Conservation (phyloP, 2,797 vertebrate species). For the Valencia hispanica region DNA sequence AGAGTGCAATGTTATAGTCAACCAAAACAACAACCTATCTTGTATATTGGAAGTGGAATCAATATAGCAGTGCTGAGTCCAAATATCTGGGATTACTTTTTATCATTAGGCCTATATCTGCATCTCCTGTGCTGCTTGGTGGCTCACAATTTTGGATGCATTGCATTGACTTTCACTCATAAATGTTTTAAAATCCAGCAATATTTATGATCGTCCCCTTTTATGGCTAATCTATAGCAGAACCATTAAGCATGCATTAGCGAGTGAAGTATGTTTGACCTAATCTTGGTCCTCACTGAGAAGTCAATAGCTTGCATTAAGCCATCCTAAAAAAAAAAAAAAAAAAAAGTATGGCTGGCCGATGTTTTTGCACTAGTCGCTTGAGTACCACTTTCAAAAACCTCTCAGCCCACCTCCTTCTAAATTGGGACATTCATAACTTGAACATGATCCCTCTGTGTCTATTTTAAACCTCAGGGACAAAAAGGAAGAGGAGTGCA, state of each 20-base stretch:
- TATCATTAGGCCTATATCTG: slow-evolving; percentile 35
- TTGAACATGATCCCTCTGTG: slow-evolving; percentile 72
- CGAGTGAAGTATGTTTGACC: slow-evolving; percentile 75
- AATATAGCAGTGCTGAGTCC: slow-evolving; percentile 45
- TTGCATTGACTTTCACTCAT: slow-evolving; percentile 74
- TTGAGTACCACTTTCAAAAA: slow-evolving; percentile 73
- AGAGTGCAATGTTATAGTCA: slow-evolving; percentile 24
- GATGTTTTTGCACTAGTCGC: slow-evolving; percentile 64
- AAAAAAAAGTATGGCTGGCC: slow-evolving; percentile 61
- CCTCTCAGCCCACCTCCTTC: slow-evolving; percentile 44
- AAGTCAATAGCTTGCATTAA: slow-evolving; percentile 79
- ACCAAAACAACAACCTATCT: slow-evolving; percentile 48
- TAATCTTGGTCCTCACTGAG: slow-evolving; percentile 72
- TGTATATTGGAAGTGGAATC: slow-evolving; percentile 26
- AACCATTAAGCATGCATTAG: slow-evolving; percentile 82
- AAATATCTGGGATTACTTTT: slow-evolving; percentile 50
- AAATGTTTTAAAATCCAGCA: slow-evolving; percentile 77
- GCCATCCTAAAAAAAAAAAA: slow-evolving; percentile 62
- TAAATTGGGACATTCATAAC: slow-evolving; percentile 80
- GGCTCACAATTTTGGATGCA: slow-evolving; percentile 53
- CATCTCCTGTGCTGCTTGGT: slow-evolving; percentile 17
- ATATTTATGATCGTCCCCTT: slow-evolving; percentile 76
- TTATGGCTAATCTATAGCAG: slow-evolving; percentile 77
- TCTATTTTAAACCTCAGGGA: slow-evolving; percentile 70
- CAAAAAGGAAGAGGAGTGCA: slow-evolving; percentile 10